Base-by-base conservation (phyloP, 2,797 vertebrate genomes). In the Cottoperca gobio region DNA sequence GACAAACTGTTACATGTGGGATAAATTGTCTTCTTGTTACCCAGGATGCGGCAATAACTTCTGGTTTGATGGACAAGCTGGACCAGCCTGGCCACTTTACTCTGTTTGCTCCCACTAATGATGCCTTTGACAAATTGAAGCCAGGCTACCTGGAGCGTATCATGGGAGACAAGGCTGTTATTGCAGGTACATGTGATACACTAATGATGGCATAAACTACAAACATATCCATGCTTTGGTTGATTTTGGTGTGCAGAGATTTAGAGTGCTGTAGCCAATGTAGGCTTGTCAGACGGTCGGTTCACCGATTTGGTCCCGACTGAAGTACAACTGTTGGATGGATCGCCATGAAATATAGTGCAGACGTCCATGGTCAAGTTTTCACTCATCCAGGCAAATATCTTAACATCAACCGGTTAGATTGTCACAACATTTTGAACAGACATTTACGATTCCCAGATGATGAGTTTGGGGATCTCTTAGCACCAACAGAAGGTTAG, bases 71-170 rank as follows among this genome's bases (percentile, higher is more conserved):
- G 90, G 95, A 95, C 52, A 90, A 89, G 31, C 94, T 99, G 73
- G 94, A 92, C 45, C 81, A 93, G 84, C 93, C 96, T 1, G 98
- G 97, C 19, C 96, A 97, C 43, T 98, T 94, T 39, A 99, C 98
- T 1, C 83, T 99, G 66, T 99, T 99, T 85, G 97, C 96, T 75
- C 98, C 98, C 37, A 99, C 97, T n/a, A 95, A 99, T 69, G 86
- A 94, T 0, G 98, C 98, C 73, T 98, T 99, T 71, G 86, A 95
- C 12, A 96, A 92, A 67, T 80, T 99, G 84, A 91, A 90, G 46
- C 87, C 92, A 8, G 94, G 89, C 1, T 81, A 95, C 55, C 82
- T 98, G 66, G 91, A 97, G 87, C 94, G 96, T 35, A 94, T 99
- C 82, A 93, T 96, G 94, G 85, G 76, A 5, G 95, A 99, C 85